A percentile compares a stretch with the other conserved stretches of the same genome.
Conservation (phyloP, 2,888 invertebrate genomes). For the Arge pagana region DNA sequence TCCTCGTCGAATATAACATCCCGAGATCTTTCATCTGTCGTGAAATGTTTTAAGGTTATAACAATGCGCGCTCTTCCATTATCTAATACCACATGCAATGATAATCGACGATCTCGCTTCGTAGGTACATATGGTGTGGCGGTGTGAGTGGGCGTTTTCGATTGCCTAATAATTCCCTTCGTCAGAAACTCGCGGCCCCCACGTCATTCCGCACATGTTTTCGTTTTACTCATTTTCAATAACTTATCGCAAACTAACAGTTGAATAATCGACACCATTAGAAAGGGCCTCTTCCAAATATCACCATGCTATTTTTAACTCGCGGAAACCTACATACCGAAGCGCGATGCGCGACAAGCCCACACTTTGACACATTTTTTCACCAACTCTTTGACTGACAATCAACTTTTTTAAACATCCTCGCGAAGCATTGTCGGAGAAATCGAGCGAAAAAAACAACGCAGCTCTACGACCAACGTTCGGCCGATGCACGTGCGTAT, state of each 20-base stretch:
- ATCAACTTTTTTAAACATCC: conserved; percentile 30
- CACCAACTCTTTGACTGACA: conserved; percentile 37
- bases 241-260: conserved; percentile 10
- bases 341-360: conserved; percentile 26
- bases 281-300: conserved; percentile 46
- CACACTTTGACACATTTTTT: conserved; percentile 37
- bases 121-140: conserved; percentile 14
- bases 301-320: conserved; percentile 54
- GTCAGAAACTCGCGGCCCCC: not conserved
- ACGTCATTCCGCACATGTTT: conserved; percentile 9
- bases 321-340: conserved; percentile 54
- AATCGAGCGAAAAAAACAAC: too few relatives aligned
- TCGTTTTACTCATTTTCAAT: conserved; percentile 1
- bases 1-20: conserved; percentile 29
- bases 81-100: not conserved
- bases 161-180: conserved; percentile 29
- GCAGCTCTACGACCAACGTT: too few relatives aligned
- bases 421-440: too few relatives aligned
- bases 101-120: not conserved
- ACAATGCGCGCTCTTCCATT: not conserved
- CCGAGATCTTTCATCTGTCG: not conserved
- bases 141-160: conserved; percentile 32
- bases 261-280: conserved; percentile 35
- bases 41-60: too few relatives aligned
- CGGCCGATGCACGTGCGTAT: too few relatives aligned